Percentiles rank a stretch among this genome's conserved stretches.
Conservation (phyloP, 2,113 vertebrate species). For the Scytalopus superciliaris region DNA sequence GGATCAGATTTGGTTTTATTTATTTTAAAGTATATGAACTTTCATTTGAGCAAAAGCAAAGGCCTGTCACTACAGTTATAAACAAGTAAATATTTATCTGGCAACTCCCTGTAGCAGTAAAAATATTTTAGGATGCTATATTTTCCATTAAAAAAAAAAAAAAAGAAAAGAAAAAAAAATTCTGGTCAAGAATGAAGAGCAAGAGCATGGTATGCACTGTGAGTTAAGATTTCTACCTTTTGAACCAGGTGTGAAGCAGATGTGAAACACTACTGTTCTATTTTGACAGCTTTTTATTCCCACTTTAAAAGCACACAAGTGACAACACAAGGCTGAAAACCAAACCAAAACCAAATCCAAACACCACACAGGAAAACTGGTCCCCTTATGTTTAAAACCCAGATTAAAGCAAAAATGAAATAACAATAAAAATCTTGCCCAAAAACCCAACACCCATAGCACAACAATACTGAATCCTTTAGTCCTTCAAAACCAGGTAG, state of each 20-base stretch:
- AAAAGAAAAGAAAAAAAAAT: background rate
- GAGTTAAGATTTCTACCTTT: background rate
- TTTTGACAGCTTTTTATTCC: background rate
- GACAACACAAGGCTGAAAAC: background rate
- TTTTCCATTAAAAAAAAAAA: background rate
- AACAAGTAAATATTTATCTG: background rate
- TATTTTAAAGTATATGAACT: background rate
- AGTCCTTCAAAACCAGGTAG: background rate
- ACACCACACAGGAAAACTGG: background rate
- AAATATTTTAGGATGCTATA: background rate
- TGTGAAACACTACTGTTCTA: background rate
- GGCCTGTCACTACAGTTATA: background rate
- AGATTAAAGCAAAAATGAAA: background rate
- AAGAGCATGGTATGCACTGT: background rate
- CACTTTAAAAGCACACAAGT: background rate
- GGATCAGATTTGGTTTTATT: background rate
- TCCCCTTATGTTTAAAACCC: background rate
- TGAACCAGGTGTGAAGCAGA: background rate
- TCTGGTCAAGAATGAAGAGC: background rate
- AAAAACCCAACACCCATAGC: background rate
- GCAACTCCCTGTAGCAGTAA: background rate
- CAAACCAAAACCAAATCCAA: background rate
- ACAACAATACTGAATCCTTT: background rate
- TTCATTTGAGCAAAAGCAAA: background rate
- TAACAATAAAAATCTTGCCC: background rate